Base-by-base conservation (phyloP, 2,113 vertebrate genomes). In the Lichenostomus cassidix region DNA sequence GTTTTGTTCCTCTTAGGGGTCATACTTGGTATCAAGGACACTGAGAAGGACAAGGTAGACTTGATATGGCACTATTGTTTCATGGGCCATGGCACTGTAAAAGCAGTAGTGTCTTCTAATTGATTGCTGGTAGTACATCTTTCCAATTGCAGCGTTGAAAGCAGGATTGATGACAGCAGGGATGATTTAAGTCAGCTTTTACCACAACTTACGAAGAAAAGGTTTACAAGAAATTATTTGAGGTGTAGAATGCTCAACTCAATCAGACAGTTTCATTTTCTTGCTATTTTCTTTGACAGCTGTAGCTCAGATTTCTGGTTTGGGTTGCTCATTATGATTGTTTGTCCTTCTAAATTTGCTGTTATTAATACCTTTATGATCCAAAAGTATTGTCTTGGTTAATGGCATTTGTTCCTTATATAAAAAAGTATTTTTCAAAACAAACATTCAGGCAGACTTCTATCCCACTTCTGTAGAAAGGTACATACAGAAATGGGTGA, bases 91-190 rank as follows among this genome's bases (percentile, higher is more conserved):
- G 70, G 62, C 74, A 83, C 81, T 82, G 83, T 90, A 87, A 94
- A 95, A 87, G 77, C 65, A 87, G 53, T 23, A 85, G 70, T 35
- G 58, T 94, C 88, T 91, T 87, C 91, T 96, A 95, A 94, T 91
- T 94, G 94, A 91, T 95, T 68, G 78, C 73, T 81, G 83, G 89
- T 53, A 93, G 83, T 90, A 92, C 80, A 85, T 94, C 94, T 94
- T 97, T 84, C 49, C 89, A 91, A 16, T 16, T 87, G 86, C 62
- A 83, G 53, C 0, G 0, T n/a, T 95, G 91, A 84, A 95, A 95
- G 79, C 28, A 75, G 69, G 44, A 92, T 62, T 91, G 87, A 92
- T 91, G 93, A 82, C 74, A 92, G 70, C 28, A 73, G 27, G 39
- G 41, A 85, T 91, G 78, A 94, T 94, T 95, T 94, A 95, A 87